These are phyloP conservation scores for Lucinisca nassula DNA, from an alignment of 2,888 invertebrate species.

Conservation along the genomic window DNA sequence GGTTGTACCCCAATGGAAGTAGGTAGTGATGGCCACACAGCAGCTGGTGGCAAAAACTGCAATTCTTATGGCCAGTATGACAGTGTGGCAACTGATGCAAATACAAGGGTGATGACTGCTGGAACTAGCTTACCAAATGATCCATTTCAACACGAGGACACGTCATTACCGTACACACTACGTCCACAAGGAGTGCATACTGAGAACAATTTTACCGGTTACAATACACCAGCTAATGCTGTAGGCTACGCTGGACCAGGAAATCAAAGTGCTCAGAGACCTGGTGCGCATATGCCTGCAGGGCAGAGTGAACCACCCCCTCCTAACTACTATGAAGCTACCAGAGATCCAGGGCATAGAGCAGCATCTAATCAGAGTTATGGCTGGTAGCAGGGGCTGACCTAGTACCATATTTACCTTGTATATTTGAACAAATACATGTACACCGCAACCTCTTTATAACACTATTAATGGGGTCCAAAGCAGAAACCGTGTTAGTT, in stretches of 20 bases:
- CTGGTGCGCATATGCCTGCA: constrained; percentile 54
- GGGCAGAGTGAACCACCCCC: constrained; percentile 61
- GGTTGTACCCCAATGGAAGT: constrained; percentile 71
- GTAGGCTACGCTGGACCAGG: constrained; percentile 1
- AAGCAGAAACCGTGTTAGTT: too few species aligned
- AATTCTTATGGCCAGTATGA: constrained; percentile 34
- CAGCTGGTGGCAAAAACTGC: constrained; percentile 50
- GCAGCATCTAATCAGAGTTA: constrained; percentile 34
- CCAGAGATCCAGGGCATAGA: neutral
- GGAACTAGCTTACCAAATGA: constrained; percentile 61
- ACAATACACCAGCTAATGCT: constrained; percentile 8
- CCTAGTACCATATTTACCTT: too few species aligned
- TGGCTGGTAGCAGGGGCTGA: constrained; percentile 27
- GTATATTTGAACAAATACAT: too few species aligned
- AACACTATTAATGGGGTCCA: too few species aligned
- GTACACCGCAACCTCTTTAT: too few species aligned
- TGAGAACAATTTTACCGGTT: constrained; percentile 59
- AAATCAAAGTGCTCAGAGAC: neutral
- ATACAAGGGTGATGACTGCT: constrained; percentile 52
- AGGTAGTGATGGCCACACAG: constrained; percentile 63
- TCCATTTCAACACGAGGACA: constrained; percentile 46
- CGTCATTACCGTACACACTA: constrained; percentile 49
- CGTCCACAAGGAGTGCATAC: constrained; percentile 53
- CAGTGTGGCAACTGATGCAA: constrained; percentile 51
- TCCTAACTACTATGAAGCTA: constrained; percentile 58